Percentiles rank a stretch among this genome's conserved stretches.
Conservation (phyloP, 1,140 invertebrate species). For the Octopus sinensis region DNA sequence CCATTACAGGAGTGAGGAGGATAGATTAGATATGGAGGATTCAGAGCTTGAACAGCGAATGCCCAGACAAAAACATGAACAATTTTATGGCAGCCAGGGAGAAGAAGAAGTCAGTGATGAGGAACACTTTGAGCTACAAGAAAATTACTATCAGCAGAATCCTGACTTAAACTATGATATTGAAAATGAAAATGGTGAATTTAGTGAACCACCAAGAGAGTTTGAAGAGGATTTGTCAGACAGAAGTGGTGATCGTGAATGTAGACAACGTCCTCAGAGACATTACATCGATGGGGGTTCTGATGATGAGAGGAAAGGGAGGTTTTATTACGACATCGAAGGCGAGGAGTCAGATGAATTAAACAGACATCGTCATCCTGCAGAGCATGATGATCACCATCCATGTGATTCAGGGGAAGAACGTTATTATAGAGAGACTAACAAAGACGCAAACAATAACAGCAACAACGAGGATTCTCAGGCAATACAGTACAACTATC, state of each 20-base stretch:
- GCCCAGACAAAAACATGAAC: not conserved
- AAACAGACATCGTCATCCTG: too few relatives aligned
- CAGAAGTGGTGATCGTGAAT: not conserved
- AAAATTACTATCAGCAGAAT: not conserved
- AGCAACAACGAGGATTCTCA: too few relatives aligned
- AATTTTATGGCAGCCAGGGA: not conserved
- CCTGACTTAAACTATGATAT: not conserved
- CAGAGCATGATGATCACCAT: too few relatives aligned
- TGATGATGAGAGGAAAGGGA: not conserved
- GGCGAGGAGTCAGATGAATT: too few relatives aligned
- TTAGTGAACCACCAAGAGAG: not conserved
- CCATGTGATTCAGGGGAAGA: too few relatives aligned
- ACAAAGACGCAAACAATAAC: too few relatives aligned
- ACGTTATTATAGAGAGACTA: too few relatives aligned
- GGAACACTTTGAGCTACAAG: not conserved
- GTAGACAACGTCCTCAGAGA: not conserved
- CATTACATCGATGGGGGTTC: not conserved
- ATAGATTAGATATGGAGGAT: not conserved
- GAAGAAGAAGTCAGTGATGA: not conserved
- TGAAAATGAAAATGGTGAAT: not conserved
- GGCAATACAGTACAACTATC: too few relatives aligned
- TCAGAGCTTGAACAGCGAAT: not conserved
- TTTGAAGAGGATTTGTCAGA: not conserved
- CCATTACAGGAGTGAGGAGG: not conserved
- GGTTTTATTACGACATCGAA: not conserved